These are phyloP conservation scores for Glossosoma conforme DNA, from an alignment of 1,140 invertebrate species.

Conservation along the genomic window DNA sequence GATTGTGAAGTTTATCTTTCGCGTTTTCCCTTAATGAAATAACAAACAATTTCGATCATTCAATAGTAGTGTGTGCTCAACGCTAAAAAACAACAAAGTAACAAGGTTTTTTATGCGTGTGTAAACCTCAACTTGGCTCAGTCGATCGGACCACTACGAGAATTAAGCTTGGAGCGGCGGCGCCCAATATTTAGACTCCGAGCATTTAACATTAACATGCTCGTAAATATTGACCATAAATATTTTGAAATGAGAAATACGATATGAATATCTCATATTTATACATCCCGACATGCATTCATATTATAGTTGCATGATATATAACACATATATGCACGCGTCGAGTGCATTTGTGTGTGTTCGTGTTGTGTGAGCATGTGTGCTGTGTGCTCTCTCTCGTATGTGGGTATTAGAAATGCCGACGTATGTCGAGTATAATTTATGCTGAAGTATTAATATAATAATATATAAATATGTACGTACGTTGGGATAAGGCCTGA, in stretches of 20 bases:
- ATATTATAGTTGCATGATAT: conserved; percentile 2
- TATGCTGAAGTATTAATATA: conserved; percentile 7
- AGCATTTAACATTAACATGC: conserved; percentile 8
- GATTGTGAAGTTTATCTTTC: no score
- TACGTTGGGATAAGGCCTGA: conserved; percentile 8
- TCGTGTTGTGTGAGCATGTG: background rate
- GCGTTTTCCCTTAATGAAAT: no score
- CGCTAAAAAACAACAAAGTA: no score
- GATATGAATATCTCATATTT: conserved; percentile 6
- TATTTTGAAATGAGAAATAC: conserved; percentile 17
- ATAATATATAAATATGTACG: conserved; percentile 3
- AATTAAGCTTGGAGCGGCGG: no score
- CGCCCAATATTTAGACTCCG: conserved; percentile 7
- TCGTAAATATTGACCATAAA: conserved; percentile 18
- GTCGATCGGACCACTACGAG: no score
- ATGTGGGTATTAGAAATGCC: conserved; percentile 9
- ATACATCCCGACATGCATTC: conserved; percentile 1
- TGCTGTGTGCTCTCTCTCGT: background rate
- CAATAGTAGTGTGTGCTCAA: no score
- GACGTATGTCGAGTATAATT: conserved; percentile 5
- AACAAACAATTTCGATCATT: no score
- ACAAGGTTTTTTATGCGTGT: no score
- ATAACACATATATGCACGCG: background rate
- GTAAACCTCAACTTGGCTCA: no score
- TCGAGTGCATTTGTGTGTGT: background rate